These are phyloP conservation scores for Celastrina argiolus DNA, from an alignment of 2,888 invertebrate genomes.

Conservation along the genomic window DNA sequence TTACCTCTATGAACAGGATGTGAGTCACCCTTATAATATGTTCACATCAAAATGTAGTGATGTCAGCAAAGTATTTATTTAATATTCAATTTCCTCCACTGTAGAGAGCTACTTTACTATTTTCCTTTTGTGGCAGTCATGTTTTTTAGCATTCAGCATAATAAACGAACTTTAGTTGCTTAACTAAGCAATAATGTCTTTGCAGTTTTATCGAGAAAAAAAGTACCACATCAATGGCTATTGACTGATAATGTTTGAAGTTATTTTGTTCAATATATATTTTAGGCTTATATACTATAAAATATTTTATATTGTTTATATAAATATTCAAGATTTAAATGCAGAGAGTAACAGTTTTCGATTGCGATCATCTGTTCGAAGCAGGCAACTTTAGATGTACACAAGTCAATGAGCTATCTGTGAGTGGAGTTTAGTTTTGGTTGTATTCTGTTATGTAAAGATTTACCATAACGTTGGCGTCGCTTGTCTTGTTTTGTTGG, in stretches of 20 bases:
- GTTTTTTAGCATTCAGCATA: too few relatives aligned
- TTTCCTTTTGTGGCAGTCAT: too few relatives aligned
- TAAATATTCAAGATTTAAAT: slow-evolving; percentile 10
- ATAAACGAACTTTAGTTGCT: too few relatives aligned
- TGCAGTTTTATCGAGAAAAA: too few relatives aligned
- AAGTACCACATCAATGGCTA: too few relatives aligned
- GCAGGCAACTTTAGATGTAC: slow-evolving; percentile 42
- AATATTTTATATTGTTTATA: neutral
- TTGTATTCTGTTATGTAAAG: neutral
- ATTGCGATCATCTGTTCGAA: slow-evolving; percentile 38
- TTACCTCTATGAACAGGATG: too few relatives aligned
- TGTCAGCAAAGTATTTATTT: neutral
- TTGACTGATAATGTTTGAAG: neutral
- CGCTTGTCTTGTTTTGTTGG: too few relatives aligned
- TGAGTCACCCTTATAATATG: too few relatives aligned
- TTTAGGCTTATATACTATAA: neutral
- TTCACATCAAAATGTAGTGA: neutral
- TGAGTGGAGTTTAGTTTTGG: too few relatives aligned
- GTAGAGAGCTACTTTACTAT: too few relatives aligned
- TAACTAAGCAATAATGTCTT: too few relatives aligned
- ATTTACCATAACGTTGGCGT: neutral
- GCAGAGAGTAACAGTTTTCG: slow-evolving; percentile 23
- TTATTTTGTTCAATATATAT: neutral
- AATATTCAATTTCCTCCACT: neutral
- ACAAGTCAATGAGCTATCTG: slow-evolving; percentile 42